Base-by-base conservation (phyloP, 2,797 vertebrate species). In the Buphagus erythrorhynchus region DNA sequence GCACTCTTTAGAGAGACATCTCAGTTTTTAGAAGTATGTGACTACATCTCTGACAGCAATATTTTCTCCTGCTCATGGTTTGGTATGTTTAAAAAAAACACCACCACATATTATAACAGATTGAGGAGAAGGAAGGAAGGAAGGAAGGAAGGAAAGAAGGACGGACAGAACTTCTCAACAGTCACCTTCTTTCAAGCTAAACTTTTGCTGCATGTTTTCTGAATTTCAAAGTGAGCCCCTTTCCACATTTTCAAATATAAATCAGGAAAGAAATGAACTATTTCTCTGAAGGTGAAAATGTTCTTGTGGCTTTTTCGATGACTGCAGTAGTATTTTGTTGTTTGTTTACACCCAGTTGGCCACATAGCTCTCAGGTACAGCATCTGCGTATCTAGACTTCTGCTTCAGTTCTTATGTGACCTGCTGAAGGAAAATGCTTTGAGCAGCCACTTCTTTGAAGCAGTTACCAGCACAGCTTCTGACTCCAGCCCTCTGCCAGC, bases 391-490 rank as follows among this genome's bases (percentile, higher is more conserved):
- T 86, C 45, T 65, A 75, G 62, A 35, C 28, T 68, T 88, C 80
- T 87, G 68, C 74, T 74, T 79, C 80, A 62, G 26, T 85, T 97
- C 84, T 93, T 80, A 10, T 93, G 91, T 96, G 90, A 93, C 95
- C 87, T 92, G 75, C 55, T 82, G 71, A 91, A 90, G 80, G 79
- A 88, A 69, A 84, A 69, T 3, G 17, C 71, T 95, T 28, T 87
- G 91, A 91, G 81, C 84, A 82, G 92, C 61, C 40, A 29, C 89
- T 92, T 88, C 93, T 94, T 95, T 94, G 59, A 97, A 97, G 94
- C 74, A 33, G 71, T 96, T 90, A 82, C 81, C 93, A 87, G 77
- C 2, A 5, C 65, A 83, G 95, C 91, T 95, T 89, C 96, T 90
- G 86, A 76, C 91, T 96, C 81, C 75, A 71, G 85, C 26, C 49